Evolutionary conservation across 1,140 invertebrate species (phyloP).

Genomic region (Lepidotrigona ventralis): DNA sequence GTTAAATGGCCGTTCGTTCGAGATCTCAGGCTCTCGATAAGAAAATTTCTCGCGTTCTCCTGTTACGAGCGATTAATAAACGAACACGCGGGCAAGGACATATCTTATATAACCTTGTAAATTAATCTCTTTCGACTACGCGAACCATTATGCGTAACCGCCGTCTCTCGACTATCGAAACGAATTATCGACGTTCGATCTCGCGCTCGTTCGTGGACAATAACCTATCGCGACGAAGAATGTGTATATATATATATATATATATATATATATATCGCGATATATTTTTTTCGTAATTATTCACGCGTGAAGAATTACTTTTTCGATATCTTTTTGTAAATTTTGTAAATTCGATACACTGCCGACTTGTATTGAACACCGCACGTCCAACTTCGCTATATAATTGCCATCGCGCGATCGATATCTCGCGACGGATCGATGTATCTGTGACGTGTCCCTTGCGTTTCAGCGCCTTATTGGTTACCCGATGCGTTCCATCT

Average conservation of each 20-base stretch:
- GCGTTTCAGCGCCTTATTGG: slow-evolving; percentile 9
- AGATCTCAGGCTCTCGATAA: slow-evolving; percentile 12
- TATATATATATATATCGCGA: no score
- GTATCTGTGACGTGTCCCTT: not conserved
- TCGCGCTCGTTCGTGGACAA: not conserved
- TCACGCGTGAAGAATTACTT: not conserved
- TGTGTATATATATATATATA: no score
- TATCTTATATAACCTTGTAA: slow-evolving; percentile 8
- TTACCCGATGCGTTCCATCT: not conserved
- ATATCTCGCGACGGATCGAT: slow-evolving; percentile 24
- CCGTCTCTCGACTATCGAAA: slow-evolving; percentile 26
- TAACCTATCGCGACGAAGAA: slow-evolving; percentile 2
- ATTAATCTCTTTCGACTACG: not conserved
- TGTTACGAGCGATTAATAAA: not conserved
- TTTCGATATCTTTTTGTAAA: not conserved
- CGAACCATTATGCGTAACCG: slow-evolving; percentile 6
- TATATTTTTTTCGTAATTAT: slow-evolving; percentile 11
- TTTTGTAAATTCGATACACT: slow-evolving; percentile 10
- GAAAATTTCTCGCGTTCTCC: not conserved
- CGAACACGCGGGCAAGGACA: not conserved
- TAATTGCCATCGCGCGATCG: slow-evolving; percentile 36
- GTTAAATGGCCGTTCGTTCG: slow-evolving; percentile 9
- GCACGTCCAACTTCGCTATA: not conserved
- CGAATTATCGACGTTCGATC: slow-evolving; percentile 54
- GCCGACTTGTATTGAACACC: slow-evolving; percentile 21